Conservation (phyloP, 2,113 vertebrate species). For the Symphodus melops region DNA sequence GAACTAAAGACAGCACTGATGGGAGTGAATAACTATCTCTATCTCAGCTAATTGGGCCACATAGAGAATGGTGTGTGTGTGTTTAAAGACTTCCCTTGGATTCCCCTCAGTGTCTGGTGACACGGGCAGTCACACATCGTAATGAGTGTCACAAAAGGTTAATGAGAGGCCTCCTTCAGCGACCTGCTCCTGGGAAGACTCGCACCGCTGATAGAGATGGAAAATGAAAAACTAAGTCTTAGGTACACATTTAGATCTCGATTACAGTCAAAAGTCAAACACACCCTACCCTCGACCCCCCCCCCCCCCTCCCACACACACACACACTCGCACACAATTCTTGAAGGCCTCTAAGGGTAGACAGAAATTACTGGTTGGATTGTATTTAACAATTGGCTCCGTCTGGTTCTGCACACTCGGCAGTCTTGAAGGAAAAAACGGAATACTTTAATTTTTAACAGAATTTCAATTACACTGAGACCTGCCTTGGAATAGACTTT, state of each 20-base stretch:
- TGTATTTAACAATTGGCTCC: conserved; percentile 5
- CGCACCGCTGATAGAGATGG: conserved; percentile 30
- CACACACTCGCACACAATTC: neutral
- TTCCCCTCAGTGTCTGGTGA: conserved; percentile 34
- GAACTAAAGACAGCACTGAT: neutral
- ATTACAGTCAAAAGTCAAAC: conserved; percentile 18
- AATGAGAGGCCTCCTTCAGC: conserved; percentile 61
- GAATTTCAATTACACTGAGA: conserved; percentile 39
- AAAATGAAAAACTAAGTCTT: conserved; percentile 1
- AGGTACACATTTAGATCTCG: conserved; percentile 21
- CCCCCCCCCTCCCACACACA: too few species aligned
- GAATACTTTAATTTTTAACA: conserved; percentile 17
- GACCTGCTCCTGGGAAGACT: conserved; percentile 28
- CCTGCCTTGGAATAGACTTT: conserved; percentile 14
- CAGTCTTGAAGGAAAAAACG: neutral
- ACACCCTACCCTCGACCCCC: neutral
- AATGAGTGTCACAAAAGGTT: conserved; percentile 69
- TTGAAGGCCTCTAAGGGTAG: neutral
- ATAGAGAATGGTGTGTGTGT: neutral
- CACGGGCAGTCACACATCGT: conserved; percentile 41
- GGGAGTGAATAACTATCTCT: conserved; percentile 3
- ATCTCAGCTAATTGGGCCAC: conserved; percentile 8
- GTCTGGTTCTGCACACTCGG: conserved; percentile 1
- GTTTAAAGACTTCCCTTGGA: conserved; percentile 23
- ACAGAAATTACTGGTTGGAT: neutral